Evolutionary conservation across 2,888 invertebrate genomes (phyloP).

Genomic region (Unio pictorum): DNA sequence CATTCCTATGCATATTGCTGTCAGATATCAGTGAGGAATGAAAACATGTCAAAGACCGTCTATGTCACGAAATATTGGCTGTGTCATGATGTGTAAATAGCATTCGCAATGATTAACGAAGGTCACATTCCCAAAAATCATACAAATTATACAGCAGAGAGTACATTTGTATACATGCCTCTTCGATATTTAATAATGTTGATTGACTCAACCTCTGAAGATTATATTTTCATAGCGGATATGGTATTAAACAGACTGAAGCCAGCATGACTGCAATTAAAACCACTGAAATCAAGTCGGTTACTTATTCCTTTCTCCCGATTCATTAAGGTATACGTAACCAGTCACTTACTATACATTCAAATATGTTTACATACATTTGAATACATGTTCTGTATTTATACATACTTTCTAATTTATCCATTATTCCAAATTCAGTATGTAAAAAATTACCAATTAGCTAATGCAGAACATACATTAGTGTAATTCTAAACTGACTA

Average conservation of each 20-base stretch:
- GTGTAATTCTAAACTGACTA: too few species aligned
- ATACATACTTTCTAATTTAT: too few species aligned
- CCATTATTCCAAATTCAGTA: too few species aligned
- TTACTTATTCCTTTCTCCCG: too few species aligned
- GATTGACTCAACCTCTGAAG: constrained; percentile 14
- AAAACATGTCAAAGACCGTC: constrained; percentile 24
- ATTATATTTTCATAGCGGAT: constrained; percentile 9
- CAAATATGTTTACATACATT: too few species aligned
- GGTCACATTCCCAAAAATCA: constrained; percentile 13
- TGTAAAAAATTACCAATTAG: too few species aligned
- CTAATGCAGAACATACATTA: too few species aligned
- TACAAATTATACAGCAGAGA: constrained; percentile 10
- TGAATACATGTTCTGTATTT: too few species aligned
- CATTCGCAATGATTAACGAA: too few species aligned
- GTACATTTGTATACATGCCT: constrained; percentile 19
- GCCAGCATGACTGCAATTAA: constrained; percentile 7
- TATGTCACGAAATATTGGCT: constrained; percentile 23
- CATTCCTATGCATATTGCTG: constrained; percentile 22
- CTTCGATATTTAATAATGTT: constrained; percentile 17
- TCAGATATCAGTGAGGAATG: constrained; percentile 19
- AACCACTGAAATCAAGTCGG: too few species aligned
- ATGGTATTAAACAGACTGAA: constrained; percentile 10
- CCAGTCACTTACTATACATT: too few species aligned
- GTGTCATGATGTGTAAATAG: neutral
- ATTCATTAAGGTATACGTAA: too few species aligned